These are phyloP conservation scores for Ia io DNA, from an alignment of 2,113 vertebrate species.

Conservation along the genomic window DNA sequence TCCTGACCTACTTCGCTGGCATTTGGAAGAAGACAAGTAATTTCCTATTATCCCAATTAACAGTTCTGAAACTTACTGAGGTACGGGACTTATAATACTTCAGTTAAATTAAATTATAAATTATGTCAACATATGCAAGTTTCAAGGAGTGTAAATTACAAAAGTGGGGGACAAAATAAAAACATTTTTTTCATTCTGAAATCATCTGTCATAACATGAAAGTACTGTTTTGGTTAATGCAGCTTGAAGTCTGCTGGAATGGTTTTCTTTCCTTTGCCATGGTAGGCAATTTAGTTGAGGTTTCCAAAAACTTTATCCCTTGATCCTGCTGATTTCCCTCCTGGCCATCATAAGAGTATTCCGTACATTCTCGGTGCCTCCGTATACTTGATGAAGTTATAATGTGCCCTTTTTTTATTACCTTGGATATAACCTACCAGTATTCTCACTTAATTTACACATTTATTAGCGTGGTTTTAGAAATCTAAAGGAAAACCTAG, in stretches of 20 bases:
- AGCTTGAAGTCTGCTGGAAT: slow-evolving; percentile 29
- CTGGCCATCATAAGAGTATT: slow-evolving; percentile 24
- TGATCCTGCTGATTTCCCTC: slow-evolving; percentile 34
- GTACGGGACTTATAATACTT: slow-evolving; percentile 35
- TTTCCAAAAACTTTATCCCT: slow-evolving; percentile 47
- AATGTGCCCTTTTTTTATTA: slow-evolving; percentile 44
- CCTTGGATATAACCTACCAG: background rate
- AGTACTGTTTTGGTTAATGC: slow-evolving; percentile 42
- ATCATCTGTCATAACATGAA: slow-evolving; percentile 7
- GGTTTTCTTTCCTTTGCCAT: slow-evolving; percentile 23
- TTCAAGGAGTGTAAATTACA: slow-evolving; percentile 38
- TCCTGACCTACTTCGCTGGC: slow-evolving; percentile 65
- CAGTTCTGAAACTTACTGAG: slow-evolving; percentile 44
- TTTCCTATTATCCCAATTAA: slow-evolving; percentile 67
- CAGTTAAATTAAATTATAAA: slow-evolving; percentile 54
- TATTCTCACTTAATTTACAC: slow-evolving; percentile 25
- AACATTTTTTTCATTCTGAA: slow-evolving; percentile 51
- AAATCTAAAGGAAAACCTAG: slow-evolving; percentile 45
- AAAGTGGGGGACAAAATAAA: slow-evolving; percentile 41
- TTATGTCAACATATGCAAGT: slow-evolving; percentile 41
- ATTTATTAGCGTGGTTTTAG: slow-evolving; percentile 24
- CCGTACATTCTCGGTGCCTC: background rate
- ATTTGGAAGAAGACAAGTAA: slow-evolving; percentile 69
- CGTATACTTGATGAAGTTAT: slow-evolving; percentile 1
- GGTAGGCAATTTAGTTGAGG: slow-evolving; percentile 3